Evolutionary conservation across 2,113 vertebrate genomes (phyloP).

Genomic region (Leucopternis melanops): DNA sequence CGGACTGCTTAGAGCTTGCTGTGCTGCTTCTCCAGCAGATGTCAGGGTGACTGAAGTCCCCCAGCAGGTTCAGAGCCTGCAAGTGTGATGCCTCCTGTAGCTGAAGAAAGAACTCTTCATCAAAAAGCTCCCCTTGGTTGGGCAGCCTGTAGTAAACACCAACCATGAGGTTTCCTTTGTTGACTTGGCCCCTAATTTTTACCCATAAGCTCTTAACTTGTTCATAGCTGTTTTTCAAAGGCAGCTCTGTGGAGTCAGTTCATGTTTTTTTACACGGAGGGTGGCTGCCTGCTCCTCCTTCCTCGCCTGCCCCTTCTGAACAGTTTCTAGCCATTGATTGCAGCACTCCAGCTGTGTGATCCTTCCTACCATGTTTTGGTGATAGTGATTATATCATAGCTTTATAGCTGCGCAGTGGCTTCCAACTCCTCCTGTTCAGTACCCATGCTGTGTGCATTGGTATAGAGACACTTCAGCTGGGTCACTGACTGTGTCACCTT

Average conservation of each 20-base stretch:
- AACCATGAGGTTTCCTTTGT: background rate
- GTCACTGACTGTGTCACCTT: background rate
- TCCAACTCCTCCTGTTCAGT: background rate
- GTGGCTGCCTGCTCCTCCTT: background rate
- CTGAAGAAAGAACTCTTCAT: background rate
- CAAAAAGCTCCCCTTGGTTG: background rate
- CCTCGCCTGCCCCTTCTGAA: background rate
- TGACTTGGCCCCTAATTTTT: background rate
- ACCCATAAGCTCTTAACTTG: background rate
- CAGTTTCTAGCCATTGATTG: background rate
- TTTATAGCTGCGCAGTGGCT: background rate
- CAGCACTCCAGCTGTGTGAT: background rate
- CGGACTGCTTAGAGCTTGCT: background rate
- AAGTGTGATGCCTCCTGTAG: background rate
- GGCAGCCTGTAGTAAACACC: background rate
- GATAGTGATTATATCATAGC: background rate
- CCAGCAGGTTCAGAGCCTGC: background rate
- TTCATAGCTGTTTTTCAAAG: background rate
- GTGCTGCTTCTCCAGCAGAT: background rate
- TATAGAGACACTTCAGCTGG: background rate
- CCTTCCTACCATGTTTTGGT: background rate
- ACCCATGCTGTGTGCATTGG: rapidly evolving
- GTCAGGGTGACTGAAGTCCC: background rate
- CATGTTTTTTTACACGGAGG: background rate
- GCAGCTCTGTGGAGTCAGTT: background rate